Base-by-base conservation (phyloP, 2,113 vertebrate species). In the Felis chaus region DNA sequence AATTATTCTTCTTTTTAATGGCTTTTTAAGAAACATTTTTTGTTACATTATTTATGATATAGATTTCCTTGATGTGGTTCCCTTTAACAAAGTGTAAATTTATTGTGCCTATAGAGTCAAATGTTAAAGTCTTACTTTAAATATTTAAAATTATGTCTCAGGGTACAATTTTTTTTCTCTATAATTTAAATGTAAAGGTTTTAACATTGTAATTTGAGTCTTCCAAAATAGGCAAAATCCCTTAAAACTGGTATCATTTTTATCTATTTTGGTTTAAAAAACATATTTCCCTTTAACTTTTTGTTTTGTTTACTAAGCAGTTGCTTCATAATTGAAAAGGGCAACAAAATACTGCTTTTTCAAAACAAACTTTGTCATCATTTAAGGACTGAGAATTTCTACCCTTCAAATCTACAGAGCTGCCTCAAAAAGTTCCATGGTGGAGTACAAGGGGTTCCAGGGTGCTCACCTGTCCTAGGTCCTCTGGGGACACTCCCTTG, bases 201-300 rank as follows among this genome's bases (percentile, higher is more conserved):
- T 93, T 69, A 95, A 93, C 48, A 84, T 19, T 97, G 89, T 84
- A 89, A 73, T 95, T 90, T 93, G 73, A 89, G 82, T 86, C 50
- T 91, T 93, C 39, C 92, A 91, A 97, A 97, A 95, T 2, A 89
- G n/a, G 39, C 23, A 95, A 80, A 97, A 95, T 74, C 48, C 61
- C 85, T 89, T 91, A 91, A 94, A 97, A 95, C 25, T 94, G 68
- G 68, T 48, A 96, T 84, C 7, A 79, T 91, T 86, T 96, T 86
- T 3, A 96, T 65, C 55, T 96, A 95, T 94, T 96, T 97, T 91
- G 81, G 79, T 41, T 95, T 95, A 69, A 93, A 95, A 88, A 45
- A 91, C 31, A 74, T 21, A 85, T 79, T 74, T 98, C 76, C 18
- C 36, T 95, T 97, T 90, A 92, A 93, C 15, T 66, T 89, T 94